A percentile compares a stretch with the other conserved stretches of the same genome.
Evolutionary conservation across 2,888 invertebrate genomes (phyloP).

Genomic region (Myopa testacea): DNA sequence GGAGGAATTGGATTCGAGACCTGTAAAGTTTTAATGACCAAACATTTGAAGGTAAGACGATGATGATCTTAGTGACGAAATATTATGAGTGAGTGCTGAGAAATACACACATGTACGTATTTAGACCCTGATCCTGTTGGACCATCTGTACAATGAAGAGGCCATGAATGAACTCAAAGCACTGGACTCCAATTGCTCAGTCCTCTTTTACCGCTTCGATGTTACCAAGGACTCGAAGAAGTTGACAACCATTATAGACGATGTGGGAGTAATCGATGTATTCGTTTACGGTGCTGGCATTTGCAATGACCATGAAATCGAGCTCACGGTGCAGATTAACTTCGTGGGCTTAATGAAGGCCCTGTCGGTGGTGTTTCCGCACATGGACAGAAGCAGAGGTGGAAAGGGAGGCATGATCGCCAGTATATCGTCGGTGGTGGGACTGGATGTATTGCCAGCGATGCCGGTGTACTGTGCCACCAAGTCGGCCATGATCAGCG

Average conservation of each 20-base stretch:
- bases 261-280: conserved; percentile 52
- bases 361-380: conserved; percentile 60
- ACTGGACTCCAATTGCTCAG: conserved; percentile 51
- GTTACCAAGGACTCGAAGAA: conserved; percentile 53
- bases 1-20: conserved; percentile 61
- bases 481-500: conserved; percentile 66
- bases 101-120: background rate
- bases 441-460: conserved; percentile 55
- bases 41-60: conserved; percentile 54
- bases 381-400: conserved; percentile 65
- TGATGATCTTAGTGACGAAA: background rate
- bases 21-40: conserved; percentile 57
- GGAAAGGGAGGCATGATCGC: conserved; percentile 67
- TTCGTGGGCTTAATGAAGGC: conserved; percentile 59
- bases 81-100: background rate
- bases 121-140: conserved; percentile 1
- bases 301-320: conserved; percentile 55
- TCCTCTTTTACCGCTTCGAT: conserved; percentile 58
- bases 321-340: conserved; percentile 55
- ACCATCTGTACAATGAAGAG: background rate
- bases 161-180: conserved; percentile 46
- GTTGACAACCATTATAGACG: conserved; percentile 22
- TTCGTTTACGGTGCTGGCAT: conserved; percentile 58
- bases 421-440: conserved; percentile 64
- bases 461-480: conserved; percentile 65